Percentiles rank a stretch among this genome's conserved stretches.
phyloP scores from a whole-genome alignment of 2,888 invertebrate species.

The Catocala fraxini region DNA sequence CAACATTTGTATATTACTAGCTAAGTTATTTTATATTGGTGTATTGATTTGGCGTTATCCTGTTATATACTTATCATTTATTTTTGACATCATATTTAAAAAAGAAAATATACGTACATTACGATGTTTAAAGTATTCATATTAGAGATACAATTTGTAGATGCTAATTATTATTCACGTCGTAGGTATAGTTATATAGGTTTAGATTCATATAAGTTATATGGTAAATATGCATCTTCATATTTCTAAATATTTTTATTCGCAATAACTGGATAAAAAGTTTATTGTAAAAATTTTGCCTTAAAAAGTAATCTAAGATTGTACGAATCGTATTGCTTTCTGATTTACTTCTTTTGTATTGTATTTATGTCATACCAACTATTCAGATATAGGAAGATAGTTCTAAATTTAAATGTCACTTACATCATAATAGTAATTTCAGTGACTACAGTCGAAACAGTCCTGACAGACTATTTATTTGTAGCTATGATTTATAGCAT shows the following conservation, averaged over 20 bases:
- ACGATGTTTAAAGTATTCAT: constrained; percentile 1
- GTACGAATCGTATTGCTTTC: constrained; percentile 53
- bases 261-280: constrained; percentile 45
- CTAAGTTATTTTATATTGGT: background rate
- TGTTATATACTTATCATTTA: background rate
- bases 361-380: constrained; percentile 21
- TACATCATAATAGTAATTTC: constrained; percentile 6
- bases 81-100: too few species aligned
- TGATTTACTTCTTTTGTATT: constrained; percentile 34
- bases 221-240: constrained; percentile 43
- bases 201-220: constrained; percentile 30
- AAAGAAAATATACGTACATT: background rate
- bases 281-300: constrained; percentile 43
- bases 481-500: background rate
- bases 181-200: constrained; percentile 21
- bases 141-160: background rate
- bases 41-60: background rate
- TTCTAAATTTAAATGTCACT: constrained; percentile 18
- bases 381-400: constrained; percentile 30
- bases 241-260: constrained; percentile 26
- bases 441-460: constrained; percentile 15
- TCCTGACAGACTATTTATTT: too few species aligned
- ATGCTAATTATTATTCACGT: background rate
- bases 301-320: constrained; percentile 46
- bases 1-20: constrained; percentile 3